Base-by-base conservation (phyloP, 2,797 vertebrate genomes). In the Chromobotia macracanthus region DNA sequence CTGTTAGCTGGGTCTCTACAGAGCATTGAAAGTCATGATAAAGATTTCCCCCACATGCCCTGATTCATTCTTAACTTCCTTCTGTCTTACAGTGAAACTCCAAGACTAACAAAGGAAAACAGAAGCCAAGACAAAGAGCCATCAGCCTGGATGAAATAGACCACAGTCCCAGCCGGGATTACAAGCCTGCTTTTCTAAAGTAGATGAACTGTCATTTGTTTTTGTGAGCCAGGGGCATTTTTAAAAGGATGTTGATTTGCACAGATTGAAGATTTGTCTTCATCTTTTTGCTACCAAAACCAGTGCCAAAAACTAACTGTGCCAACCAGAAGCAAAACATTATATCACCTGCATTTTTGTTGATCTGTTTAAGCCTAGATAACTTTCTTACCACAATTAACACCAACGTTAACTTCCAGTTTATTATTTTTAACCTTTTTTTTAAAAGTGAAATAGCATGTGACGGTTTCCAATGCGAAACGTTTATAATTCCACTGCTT, bases 291-390 rank as follows among this genome's bases (percentile, higher is more conserved):
- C 86, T 83, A 91, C 89, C 88, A 88, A 91, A 91, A 89, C 86
- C 75, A 84, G 87, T 85, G 89, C 89, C 90, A 89, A 89, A 89
- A 88, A 56, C 71, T 80, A 87, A 92, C 89, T 87, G 89, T 88
- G 90, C 89, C 81, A 69, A 88, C 69, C 86, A 80, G 70, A 89
- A 87, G 87, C 84, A 90, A 88, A 88, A 64, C 61, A 35, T 16
- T 8, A 75, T 79, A 75, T 82, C 35, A 77, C 46, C 19, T 69
- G 48, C 55, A 65, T 63, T 76, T 75, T 77, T 79, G 19, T 65
- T 21, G 19, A 65, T 21, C 46, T 50, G 56, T 65, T 65, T 41
- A 67, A 58, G 65, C 61, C 41, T 44, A 69, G 55, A 56, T 13
- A n/a, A 38, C 61, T 5, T 61, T 61, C 31, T 12, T 23, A 50